phyloP scores from a whole-genome alignment of 2,888 invertebrate species.

The Coelogynopora nodosa region DNA sequence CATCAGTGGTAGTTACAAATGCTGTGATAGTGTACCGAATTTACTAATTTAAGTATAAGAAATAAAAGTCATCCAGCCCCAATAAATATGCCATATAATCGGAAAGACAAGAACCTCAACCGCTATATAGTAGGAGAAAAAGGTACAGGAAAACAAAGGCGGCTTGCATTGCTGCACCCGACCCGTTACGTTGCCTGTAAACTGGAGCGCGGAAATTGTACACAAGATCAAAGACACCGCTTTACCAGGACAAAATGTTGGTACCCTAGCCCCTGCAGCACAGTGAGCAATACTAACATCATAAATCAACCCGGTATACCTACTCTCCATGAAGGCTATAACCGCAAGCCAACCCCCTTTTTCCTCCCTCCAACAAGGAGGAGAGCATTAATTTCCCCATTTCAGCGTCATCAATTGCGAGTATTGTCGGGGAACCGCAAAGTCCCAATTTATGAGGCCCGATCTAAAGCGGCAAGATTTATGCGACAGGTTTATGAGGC shows the following conservation, averaged over 20 bases:
- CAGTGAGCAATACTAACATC: conserved; percentile 3
- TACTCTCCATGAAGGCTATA: not conserved
- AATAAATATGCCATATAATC: not conserved
- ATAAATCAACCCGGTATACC: not conserved
- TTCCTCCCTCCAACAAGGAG: not conserved
- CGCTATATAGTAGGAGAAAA: not conserved
- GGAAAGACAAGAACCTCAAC: not conserved
- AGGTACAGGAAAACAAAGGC: not conserved
- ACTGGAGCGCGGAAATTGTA: not conserved
- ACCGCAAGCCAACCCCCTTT: not conserved
- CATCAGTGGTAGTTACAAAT: no score
- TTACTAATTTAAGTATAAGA: not conserved
- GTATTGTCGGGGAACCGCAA: not conserved
- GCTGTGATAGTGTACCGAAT: not conserved
- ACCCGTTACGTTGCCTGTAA: not conserved
- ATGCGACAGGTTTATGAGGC: conserved; percentile 31
- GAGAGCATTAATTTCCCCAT: conserved; percentile 28
- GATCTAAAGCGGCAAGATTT: not conserved
- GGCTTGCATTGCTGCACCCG: not conserved
- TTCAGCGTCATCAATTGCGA: conserved; percentile 13
- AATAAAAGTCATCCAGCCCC: not conserved
- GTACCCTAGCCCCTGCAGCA: not conserved
- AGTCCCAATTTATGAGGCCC: conserved; percentile 6
- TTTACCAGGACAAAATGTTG: not conserved
- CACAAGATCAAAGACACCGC: not conserved